These are phyloP conservation scores for Chaetops frenatus DNA, from an alignment of 2,113 vertebrate species.

Conservation along the genomic window DNA sequence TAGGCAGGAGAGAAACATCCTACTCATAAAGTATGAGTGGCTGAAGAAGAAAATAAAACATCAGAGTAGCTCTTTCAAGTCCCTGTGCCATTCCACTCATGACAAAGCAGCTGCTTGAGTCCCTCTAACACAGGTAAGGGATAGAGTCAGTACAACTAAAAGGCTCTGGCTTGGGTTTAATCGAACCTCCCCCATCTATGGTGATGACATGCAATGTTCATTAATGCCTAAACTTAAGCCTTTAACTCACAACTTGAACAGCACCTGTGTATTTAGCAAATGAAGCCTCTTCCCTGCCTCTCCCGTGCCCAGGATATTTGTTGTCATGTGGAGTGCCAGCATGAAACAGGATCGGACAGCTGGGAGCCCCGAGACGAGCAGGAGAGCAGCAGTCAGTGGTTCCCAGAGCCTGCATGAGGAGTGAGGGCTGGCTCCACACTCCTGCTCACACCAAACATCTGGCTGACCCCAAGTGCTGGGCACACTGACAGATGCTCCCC, in stretches of 20 bases:
- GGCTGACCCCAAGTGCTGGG: not conserved
- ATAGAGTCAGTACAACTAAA: not conserved
- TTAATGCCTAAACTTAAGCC: not conserved
- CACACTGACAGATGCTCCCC: not conserved
- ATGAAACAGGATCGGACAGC: accelerated
- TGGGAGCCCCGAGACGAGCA: accelerated
- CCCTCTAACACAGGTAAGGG: not conserved
- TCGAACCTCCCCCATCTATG: not conserved
- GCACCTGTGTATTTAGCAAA: not conserved
- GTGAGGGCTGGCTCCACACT: not conserved
- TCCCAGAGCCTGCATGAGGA: not conserved
- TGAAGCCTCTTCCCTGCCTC: not conserved
- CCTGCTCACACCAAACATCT: not conserved
- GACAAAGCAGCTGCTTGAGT: not conserved
- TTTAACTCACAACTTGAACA: not conserved
- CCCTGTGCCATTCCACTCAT: not conserved
- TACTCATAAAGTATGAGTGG: not conserved
- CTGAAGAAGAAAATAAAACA: not conserved
- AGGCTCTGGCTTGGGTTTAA: not conserved
- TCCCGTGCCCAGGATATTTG: not conserved
- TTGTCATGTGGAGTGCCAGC: not conserved
- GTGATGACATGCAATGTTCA: not conserved
- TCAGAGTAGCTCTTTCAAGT: not conserved
- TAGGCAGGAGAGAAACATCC: not conserved
- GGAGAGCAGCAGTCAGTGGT: not conserved